Evolutionary conservation across 2,113 vertebrate species (phyloP), one percentile per base, ranked within the genome.

Genomic region (Ciconia stormi): DNA sequence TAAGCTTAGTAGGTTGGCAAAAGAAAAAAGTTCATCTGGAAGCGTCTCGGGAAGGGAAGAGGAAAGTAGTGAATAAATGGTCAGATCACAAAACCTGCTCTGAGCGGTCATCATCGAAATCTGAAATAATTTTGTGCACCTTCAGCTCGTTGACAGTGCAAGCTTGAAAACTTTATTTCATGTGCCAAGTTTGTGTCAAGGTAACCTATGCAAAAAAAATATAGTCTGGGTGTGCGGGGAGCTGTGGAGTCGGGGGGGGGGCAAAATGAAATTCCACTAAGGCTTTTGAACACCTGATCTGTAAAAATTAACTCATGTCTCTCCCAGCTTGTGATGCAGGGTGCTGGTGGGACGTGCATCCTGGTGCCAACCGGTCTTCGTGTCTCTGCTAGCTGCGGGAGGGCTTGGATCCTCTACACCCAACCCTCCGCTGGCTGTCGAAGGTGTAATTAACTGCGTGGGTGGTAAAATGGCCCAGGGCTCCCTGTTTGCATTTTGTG

Each of bases 401-500:
- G 89, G 88, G 90, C 90, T 93, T 87, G 87, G 96, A 96, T 96
- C 82, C 90, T 97, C 94, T 96, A 61, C 50, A 72, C 95, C 77
- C 96, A 95, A 49, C 77, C 79, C 90, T 94, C 22, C 1, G 10
- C 55, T 87, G 91, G 29, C 78, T 96, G 85, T 46, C 0, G 2
- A 58, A 89, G 94, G 82, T 74, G 62, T 97, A 96, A 97, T 98
- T 97, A 97, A 63, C 94, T 50, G 95, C 1, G 97, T 89, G 83
- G 97, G 95, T 91, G 96, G 93, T 49, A 71, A 85, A 90, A 94
- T 91, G 92, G 94, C 94, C 93, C 74, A 12, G 30, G 87, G 93
- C 96, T 95, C 53, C 56, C 91, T 19, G 62, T 93, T 88, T 94
- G 90, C 82, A 36, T 91, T 97, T 95, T 93, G 91, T 96, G 95